Evolutionary conservation across 2,888 invertebrate species (phyloP), one percentile per base, ranked within the genome.

Genomic region (Yponomeuta malinellus): DNA sequence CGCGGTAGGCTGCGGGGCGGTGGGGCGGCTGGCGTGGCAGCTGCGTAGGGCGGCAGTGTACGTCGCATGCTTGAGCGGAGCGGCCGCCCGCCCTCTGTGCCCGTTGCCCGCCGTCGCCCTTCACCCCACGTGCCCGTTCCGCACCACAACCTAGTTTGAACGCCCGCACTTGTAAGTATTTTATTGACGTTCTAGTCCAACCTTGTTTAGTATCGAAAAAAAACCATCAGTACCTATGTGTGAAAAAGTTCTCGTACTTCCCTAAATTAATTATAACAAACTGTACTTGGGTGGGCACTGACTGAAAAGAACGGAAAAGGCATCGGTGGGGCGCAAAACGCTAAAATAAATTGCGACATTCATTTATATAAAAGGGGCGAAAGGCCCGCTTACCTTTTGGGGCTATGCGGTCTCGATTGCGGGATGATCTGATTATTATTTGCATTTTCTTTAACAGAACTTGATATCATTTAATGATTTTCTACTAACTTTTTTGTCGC

Each of bases 301-400:
- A 10, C 10, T 31, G 65, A 9, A 64, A 64, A 65, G 69, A 65
- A 68, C 12, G 37, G 68, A 63, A 65, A 65, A 71, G 66, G 33
- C 48, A 33, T 65, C 37, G 70, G 66, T 52, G 69, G 64, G 68
- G 71, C 65, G 70, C 70, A 70, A 71, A 70, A 71, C 72, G 73
- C 71, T 75, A 70, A 73, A 74, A 72, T 73, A 73, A 74, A 75
- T 74, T 72, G 71, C 69, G 63, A 70, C 67, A 9, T 67, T 67
- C 67, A 67, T 67, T 67, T 43, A 67, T 67, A 67, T 29, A 67
- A 67, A 43, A 33, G 65, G 31, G 65, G 65, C 29, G 33, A 12
- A 67, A 12, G 23, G 29, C 64, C 1, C n/a, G 67, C 67, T 67
- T 67, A 67, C 43, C 43, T 67, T 67, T 67, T 67, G 65, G 65